Percentiles rank a stretch among this genome's conserved stretches.
Conservation (phyloP, 1,140 invertebrate genomes). For the Drosophila albomicans region DNA sequence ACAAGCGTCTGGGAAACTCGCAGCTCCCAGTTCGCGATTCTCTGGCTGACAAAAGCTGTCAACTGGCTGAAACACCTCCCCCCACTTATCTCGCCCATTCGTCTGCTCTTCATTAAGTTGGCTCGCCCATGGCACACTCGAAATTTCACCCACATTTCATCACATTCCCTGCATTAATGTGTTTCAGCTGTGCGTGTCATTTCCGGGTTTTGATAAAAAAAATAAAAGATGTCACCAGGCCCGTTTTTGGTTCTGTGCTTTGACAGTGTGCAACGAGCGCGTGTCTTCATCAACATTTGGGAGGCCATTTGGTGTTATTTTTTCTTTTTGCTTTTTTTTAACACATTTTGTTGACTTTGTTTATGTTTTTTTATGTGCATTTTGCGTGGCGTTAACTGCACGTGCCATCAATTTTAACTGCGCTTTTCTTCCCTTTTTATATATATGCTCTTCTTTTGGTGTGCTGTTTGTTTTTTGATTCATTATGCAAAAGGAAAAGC, state of each 20-base stretch:
- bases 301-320: constrained; percentile 42
- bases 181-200: constrained; percentile 60
- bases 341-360: constrained; percentile 56
- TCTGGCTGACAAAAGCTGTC: constrained; percentile 46
- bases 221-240: constrained; percentile 41
- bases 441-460: constrained; percentile 23
- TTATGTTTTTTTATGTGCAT: constrained; percentile 72
- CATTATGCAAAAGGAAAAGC: constrained; percentile 43
- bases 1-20: constrained; percentile 2
- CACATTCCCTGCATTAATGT: constrained; percentile 25
- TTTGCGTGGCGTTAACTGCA: constrained; percentile 78
- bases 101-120: neutral
- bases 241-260: constrained; percentile 19
- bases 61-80: constrained; percentile 43
- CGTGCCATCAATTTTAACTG: constrained; percentile 79
- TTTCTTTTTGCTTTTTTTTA: constrained; percentile 54
- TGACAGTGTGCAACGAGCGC: constrained; percentile 18
- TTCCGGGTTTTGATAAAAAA: constrained; percentile 61
- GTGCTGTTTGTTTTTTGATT: constrained; percentile 54
- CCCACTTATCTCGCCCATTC: neutral
- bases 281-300: constrained; percentile 67
- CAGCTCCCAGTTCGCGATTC: neutral
- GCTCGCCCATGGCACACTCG: neutral
- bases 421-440: constrained; percentile 53
- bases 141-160: constrained; percentile 8